Percentiles rank a stretch among this genome's conserved stretches.
Conservation (phyloP, 2,888 invertebrate species). For the Stenotaenia linearis region DNA sequence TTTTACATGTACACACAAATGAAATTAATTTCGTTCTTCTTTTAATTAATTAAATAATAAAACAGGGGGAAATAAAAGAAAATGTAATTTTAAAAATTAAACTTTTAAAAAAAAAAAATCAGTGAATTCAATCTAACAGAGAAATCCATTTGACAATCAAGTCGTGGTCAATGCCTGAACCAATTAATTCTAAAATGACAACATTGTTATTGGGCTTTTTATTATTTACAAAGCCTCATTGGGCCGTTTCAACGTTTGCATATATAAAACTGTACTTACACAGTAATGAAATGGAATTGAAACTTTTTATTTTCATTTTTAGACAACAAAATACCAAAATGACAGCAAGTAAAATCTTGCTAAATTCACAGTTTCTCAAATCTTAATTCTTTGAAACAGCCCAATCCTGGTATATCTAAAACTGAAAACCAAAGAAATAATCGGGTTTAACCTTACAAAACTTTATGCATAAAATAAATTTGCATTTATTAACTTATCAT, state of each 20-base stretch:
- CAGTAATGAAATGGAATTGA: background rate
- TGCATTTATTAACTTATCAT: too few species aligned
- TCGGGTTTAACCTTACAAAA: too few species aligned
- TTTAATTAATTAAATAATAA: too few species aligned
- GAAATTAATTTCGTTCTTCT: background rate
- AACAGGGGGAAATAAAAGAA: too few species aligned
- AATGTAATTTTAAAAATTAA: background rate
- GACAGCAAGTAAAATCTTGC: constrained; percentile 4
- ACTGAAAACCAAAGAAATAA: too few species aligned
- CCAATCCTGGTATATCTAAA: background rate
- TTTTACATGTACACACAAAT: background rate
- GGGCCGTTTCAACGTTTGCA: background rate
- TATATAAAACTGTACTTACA: background rate
- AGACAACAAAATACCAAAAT: background rate
- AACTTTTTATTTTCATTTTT: background rate
- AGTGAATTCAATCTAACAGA: background rate
- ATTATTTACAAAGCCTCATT: background rate
- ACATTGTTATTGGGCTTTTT: background rate
- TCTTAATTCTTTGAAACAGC: background rate
- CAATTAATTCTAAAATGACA: background rate
- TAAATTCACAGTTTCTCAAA: background rate
- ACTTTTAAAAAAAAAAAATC: background rate
- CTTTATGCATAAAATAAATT: background rate
- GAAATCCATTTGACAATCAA: background rate
- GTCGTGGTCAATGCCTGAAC: background rate